Evolutionary conservation across 1,140 invertebrate species (phyloP).

Genomic region (Heliconius himera): DNA sequence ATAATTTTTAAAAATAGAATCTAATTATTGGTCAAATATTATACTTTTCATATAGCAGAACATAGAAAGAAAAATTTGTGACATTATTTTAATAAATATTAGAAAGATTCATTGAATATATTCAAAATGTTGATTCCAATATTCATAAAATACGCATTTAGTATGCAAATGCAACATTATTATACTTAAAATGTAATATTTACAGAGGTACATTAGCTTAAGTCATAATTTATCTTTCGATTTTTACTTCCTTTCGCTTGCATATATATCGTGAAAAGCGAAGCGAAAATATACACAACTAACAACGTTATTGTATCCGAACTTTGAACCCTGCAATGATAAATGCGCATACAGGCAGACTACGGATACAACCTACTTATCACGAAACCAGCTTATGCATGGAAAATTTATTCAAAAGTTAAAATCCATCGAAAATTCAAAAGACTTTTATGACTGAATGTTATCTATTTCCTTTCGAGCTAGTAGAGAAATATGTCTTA

Average conservation of each 20-base stretch:
- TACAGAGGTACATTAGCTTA: slow-evolving; percentile 13
- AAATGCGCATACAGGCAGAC: slow-evolving; percentile 57
- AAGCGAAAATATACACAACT: slow-evolving; percentile 39
- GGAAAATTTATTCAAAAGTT: slow-evolving; percentile 45
- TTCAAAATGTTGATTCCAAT: not conserved
- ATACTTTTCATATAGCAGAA: too few species aligned
- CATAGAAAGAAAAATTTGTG: too few species aligned
- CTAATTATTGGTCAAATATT: not conserved
- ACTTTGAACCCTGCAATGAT: slow-evolving; percentile 68
- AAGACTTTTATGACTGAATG: slow-evolving; percentile 40
- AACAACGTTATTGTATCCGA: slow-evolving; percentile 62
- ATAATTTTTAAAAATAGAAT: not conserved
- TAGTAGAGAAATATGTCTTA: slow-evolving; percentile 35
- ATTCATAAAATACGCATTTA: not conserved
- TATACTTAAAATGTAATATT: slow-evolving; percentile 20
- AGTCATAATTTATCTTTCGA: slow-evolving; percentile 31
- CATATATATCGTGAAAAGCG: slow-evolving; percentile 43
- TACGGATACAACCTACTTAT: slow-evolving; percentile 66
- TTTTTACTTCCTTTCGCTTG: slow-evolving; percentile 38
- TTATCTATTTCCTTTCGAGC: slow-evolving; percentile 42
- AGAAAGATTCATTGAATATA: not conserved
- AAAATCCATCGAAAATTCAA: slow-evolving; percentile 43
- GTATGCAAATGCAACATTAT: not conserved
- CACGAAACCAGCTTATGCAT: slow-evolving; percentile 51
- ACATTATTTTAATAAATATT: too few species aligned